A percentile compares a stretch with the other conserved stretches of the same genome.
These are phyloP conservation scores for Monarcha castaneiventris DNA, from an alignment of 2,113 vertebrate genomes.

Conservation along the genomic window DNA sequence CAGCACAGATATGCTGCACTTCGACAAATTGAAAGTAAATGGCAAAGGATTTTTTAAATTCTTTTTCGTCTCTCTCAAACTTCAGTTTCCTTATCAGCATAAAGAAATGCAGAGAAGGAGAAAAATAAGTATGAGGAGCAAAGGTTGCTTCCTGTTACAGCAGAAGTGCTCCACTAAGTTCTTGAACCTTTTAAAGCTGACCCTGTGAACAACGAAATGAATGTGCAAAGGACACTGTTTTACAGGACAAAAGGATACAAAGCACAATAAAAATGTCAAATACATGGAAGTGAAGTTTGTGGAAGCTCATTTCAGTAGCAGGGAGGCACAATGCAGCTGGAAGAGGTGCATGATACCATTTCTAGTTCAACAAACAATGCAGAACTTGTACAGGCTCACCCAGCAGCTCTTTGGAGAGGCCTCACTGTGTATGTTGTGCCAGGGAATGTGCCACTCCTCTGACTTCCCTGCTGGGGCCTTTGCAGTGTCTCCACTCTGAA, in stretches of 20 bases:
- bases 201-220: slow-evolving; percentile 28
- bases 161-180: background rate
- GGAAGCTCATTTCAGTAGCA: slow-evolving; percentile 25
- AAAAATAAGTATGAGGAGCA: background rate
- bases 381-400: background rate
- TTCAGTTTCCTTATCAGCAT: slow-evolving; percentile 23
- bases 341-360: background rate
- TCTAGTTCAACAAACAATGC: background rate
- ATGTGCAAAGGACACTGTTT: slow-evolving; percentile 13
- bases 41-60: background rate
- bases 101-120: background rate
- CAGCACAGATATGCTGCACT: background rate
- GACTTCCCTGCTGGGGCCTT: background rate
- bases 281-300: background rate
- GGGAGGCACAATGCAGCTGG: background rate
- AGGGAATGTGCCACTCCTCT: background rate
- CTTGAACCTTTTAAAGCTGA: slow-evolving; percentile 41
- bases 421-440: rapidly evolving
- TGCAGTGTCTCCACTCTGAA: background rate
- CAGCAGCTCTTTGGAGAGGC: background rate
- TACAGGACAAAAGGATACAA: slow-evolving; percentile 26
- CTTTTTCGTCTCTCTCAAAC: background rate
- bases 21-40: slow-evolving; percentile 13
- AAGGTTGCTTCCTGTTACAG: background rate
- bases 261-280: slow-evolving; percentile 54